phyloP scores from a whole-genome alignment of 2,888 invertebrate genomes.

The Apamea sordens region DNA sequence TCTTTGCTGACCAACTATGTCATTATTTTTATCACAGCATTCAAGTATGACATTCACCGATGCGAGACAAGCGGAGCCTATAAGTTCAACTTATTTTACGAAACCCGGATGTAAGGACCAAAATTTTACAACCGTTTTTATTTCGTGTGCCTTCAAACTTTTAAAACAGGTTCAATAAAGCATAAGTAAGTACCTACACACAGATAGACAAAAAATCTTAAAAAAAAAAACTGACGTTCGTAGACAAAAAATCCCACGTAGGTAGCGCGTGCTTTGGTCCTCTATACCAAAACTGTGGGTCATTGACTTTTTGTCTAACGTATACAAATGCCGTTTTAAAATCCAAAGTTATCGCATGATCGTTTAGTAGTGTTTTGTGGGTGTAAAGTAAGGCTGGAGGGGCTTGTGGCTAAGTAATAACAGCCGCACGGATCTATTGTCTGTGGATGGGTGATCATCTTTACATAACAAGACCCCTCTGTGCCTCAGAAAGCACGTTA shows the following conservation, averaged over 20 bases:
- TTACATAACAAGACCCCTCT: too few relatives aligned
- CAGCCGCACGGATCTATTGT: too few relatives aligned
- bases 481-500: too few relatives aligned
- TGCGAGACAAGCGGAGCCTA: background rate
- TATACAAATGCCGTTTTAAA: constrained; percentile 16
- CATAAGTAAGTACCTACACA: background rate
- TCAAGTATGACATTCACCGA: background rate
- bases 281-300: constrained; percentile 30
- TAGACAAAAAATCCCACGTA: constrained; percentile 35
- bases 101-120: background rate
- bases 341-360: background rate
- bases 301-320: constrained; percentile 40
- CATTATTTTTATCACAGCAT: background rate
- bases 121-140: background rate
- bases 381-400: background rate
- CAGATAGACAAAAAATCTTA: background rate
- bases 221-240: background rate
- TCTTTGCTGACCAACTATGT: background rate
- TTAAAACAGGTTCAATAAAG: constrained; percentile 2
- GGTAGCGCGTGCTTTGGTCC: constrained; percentile 29
- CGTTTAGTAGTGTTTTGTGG: background rate
- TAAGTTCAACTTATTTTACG: background rate
- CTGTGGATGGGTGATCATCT: too few relatives aligned
- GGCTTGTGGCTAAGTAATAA: too few relatives aligned
- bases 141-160: background rate